Percentiles rank a stretch among this genome's conserved stretches.
phyloP scores from a whole-genome alignment of 2,888 invertebrate species.

The Pristionchus mayeri region DNA sequence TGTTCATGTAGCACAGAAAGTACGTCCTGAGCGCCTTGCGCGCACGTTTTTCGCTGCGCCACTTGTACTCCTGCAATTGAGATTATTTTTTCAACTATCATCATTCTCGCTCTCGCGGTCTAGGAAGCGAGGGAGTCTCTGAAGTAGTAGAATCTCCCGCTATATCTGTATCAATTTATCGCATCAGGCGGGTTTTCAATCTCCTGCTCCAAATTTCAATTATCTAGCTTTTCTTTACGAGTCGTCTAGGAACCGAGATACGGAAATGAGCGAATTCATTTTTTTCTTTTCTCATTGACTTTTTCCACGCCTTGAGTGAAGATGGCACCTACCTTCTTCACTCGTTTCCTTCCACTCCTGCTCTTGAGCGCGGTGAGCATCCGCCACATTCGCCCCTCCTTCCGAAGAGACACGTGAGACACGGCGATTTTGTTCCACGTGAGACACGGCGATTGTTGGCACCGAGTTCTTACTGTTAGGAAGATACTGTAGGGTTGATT shows the following conservation, averaged over 20 bases:
- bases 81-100: not conserved
- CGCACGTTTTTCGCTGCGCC: constrained; percentile 97
- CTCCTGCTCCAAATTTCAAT: too few relatives aligned
- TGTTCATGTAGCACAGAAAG: too few relatives aligned
- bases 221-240: too few relatives aligned
- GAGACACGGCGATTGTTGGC: constrained; percentile 64
- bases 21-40: constrained; percentile 97
- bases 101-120: too few relatives aligned
- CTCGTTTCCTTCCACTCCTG: constrained; percentile 57
- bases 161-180: not conserved
- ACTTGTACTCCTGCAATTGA: constrained; percentile 81
- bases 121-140: too few relatives aligned
- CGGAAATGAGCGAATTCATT: too few relatives aligned
- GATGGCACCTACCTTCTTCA: constrained; percentile 44
- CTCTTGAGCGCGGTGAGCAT: constrained; percentile 60
- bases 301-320: too few relatives aligned
- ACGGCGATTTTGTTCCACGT: too few relatives aligned
- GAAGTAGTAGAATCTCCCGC: not conserved
- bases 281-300: too few relatives aligned
- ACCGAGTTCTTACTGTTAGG: constrained; percentile 50
- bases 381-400: constrained; percentile 59
- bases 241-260: too few relatives aligned
- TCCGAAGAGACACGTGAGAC: constrained; percentile 58
- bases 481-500: not conserved
- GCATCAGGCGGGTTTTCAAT: not conserved